Base-by-base conservation (phyloP, 2,113 vertebrate genomes). In the Spheniscus mendiculus region DNA sequence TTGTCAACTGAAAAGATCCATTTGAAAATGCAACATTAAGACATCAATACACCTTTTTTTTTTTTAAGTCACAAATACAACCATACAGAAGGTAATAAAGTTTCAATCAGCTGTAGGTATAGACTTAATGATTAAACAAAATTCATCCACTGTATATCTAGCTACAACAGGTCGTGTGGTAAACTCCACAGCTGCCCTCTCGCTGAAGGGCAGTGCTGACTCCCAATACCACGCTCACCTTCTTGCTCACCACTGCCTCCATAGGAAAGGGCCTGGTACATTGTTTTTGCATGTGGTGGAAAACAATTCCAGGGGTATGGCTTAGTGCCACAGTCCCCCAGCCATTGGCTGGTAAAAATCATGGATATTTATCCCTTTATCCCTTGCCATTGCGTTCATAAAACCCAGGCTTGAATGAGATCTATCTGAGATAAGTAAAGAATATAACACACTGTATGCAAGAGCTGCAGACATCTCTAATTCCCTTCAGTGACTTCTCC, bases 221-320 rank as follows among this genome's bases (percentile, higher is more conserved):
- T 34, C 14, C 26, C 42, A 73, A 0, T 5, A 17, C 15, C 12
- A 19, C 0, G 1, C 11, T 36, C 21, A 16, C 5, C 4, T 29
- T 55, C 59, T 66, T 21, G 12, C 9, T 87, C 44, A 59, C 26
- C 34, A 17, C 26, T 70, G 26, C 11, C 40, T 70, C 26, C 21
- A 22, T 2, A 66, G 45, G 21, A 71, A 56, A 49, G 30, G 12
- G 9, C 23, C 11, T 23, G 6, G 20, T 23, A 30, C 21, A 2
- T 36, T 74, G 26, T 7, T 63, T 47, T 53, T 53, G 36, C 25
- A 62, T 15, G 25, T n/a, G 20, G 36, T 23, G 27, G 16, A 14
- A 49, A 78, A 73, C 27, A 44, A 23, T 56, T 87, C 5, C 15
- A 25, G 9, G 11, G 42, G 6, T 52, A 59, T 9, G 9, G 27